Percentiles rank a stretch among this genome's conserved stretches.
Evolutionary conservation across 92 coral and sea anemone species (phyloP).

Genomic region (Zoanthus solanderi): DNA sequence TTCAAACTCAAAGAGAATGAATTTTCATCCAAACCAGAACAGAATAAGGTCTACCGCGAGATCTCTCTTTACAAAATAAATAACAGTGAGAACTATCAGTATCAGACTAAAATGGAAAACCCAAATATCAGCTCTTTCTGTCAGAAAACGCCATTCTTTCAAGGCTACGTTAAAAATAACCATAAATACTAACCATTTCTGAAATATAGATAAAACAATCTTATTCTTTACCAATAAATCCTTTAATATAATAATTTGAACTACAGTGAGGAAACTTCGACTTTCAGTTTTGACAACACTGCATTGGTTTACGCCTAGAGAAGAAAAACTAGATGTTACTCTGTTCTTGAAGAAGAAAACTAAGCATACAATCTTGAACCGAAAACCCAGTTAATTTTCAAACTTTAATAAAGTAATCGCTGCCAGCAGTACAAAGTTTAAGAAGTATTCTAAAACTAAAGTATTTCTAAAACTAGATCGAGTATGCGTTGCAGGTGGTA

Average conservation of each 20-base stretch:
- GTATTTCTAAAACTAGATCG: not conserved
- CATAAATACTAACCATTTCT: too few species aligned
- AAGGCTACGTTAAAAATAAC: too few species aligned
- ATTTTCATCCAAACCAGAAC: too few species aligned
- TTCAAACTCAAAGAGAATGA: too few species aligned
- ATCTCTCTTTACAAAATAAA: too few species aligned
- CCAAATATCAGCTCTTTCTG: too few species aligned
- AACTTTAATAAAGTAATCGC: not conserved
- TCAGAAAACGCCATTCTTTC: too few species aligned
- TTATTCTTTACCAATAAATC: not conserved
- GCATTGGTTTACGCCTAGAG: not conserved
- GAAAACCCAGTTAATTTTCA: not conserved
- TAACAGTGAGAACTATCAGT: too few species aligned
- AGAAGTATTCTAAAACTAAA: not conserved
- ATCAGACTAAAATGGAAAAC: too few species aligned
- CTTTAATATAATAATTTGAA: not conserved
- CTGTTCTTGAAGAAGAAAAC: not conserved
- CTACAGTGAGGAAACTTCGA: not conserved
- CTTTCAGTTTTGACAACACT: not conserved
- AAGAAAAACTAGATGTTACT: too few species aligned
- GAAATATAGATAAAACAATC: not conserved
- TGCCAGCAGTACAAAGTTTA: not conserved
- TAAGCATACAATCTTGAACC: not conserved
- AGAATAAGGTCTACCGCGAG: too few species aligned
- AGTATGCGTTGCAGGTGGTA: slow-evolving; percentile 32